These are phyloP conservation scores for Pseudomyrmex sp. DNA, from an alignment of 1,140 invertebrate genomes.

Conservation along the genomic window DNA sequence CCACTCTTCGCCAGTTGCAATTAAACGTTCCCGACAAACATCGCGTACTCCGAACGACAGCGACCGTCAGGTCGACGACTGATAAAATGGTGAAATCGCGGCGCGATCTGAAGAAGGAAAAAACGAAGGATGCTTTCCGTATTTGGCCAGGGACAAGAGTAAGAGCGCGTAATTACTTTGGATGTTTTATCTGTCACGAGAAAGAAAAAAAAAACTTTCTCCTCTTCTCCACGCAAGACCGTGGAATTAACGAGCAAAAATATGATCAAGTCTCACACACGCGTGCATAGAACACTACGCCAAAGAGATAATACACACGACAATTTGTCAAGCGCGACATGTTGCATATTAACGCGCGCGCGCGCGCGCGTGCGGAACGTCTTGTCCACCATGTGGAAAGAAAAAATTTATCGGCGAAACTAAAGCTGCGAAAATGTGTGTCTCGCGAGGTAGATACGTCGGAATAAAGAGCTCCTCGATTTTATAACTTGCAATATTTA, in stretches of 20 bases:
- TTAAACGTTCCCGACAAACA: constrained; percentile 68
- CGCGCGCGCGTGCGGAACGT: background rate
- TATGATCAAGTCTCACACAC: background rate
- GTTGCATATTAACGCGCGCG: background rate
- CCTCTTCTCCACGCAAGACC: background rate
- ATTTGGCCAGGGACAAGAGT: constrained; percentile 35
- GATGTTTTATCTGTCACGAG: constrained; percentile 35
- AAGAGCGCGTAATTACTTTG: constrained; percentile 58
- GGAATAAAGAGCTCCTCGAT: constrained; percentile 2
- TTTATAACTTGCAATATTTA: background rate
- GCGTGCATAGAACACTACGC: background rate
- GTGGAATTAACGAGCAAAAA: constrained; percentile 22
- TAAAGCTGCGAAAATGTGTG: too few species aligned
- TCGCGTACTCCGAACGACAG: constrained; percentile 11
- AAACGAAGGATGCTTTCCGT: constrained; percentile 18
- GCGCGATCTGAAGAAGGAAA: background rate
- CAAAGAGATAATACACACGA: background rate
- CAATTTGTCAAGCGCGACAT: background rate
- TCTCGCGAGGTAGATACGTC: background rate
- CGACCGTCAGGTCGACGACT: constrained; percentile 1
- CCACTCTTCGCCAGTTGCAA: constrained; percentile 53
- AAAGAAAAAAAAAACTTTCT: constrained; percentile 15
- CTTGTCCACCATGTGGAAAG: background rate
- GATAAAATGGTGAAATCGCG: background rate
- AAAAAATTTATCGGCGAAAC: too few species aligned